These are phyloP conservation scores for Origma solitaria DNA, from an alignment of 2,113 vertebrate species.

Conservation along the genomic window DNA sequence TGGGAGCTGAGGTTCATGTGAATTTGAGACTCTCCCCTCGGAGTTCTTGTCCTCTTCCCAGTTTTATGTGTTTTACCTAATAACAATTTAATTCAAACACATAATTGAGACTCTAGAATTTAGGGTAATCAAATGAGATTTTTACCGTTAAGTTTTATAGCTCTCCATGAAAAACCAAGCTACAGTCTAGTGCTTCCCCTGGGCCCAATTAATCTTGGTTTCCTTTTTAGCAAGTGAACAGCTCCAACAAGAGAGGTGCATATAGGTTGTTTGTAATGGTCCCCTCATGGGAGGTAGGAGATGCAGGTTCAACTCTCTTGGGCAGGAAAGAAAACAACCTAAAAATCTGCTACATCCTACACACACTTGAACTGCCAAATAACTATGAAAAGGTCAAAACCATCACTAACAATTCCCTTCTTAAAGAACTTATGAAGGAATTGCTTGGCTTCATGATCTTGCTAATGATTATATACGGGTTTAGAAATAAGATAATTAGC, in stretches of 20 bases:
- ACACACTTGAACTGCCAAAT: not conserved
- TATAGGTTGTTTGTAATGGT: not conserved
- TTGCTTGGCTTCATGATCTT: not conserved
- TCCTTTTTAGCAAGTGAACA: not conserved
- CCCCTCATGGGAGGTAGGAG: not conserved
- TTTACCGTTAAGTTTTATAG: not conserved
- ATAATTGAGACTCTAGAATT: not conserved
- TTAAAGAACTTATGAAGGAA: not conserved
- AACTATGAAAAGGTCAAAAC: not conserved
- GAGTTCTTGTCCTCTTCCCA: not conserved
- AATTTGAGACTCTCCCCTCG: not conserved
- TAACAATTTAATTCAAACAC: not conserved
- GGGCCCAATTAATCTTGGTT: constrained; percentile 1
- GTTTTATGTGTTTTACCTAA: not conserved
- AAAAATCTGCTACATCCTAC: not conserved
- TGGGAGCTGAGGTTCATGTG: not conserved
- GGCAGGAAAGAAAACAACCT: not conserved
- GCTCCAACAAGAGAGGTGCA: not conserved
- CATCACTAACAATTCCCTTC: not conserved
- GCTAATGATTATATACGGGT: not conserved
- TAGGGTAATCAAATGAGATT: not conserved
- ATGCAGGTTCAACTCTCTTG: not conserved
- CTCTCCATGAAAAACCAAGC: not conserved
- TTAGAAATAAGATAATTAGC: not conserved
- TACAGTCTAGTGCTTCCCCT: not conserved